Conservation (phyloP, 2,797 vertebrate genomes). For the Diplodus puntazzo region DNA sequence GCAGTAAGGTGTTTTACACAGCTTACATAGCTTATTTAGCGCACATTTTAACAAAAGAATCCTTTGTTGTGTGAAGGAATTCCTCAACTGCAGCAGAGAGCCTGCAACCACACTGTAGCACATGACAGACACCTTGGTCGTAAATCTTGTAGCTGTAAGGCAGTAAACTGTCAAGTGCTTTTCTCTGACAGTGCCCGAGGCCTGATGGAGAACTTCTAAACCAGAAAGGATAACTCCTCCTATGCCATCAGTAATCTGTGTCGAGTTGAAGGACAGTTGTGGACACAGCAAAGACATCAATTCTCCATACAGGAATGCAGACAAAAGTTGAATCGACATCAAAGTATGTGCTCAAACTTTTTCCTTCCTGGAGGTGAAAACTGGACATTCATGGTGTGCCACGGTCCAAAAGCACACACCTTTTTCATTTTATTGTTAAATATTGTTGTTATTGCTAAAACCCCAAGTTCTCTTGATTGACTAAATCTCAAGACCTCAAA, state of each 20-base stretch:
- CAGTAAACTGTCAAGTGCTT: not conserved
- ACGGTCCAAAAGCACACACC: too few relatives aligned
- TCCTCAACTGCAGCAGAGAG: too few relatives aligned
- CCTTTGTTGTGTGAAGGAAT: not conserved
- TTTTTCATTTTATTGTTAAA: too few relatives aligned
- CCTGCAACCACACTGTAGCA: conserved; percentile 15
- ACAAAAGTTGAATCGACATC: not conserved
- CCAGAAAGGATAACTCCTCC: not conserved
- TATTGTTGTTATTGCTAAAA: too few relatives aligned
- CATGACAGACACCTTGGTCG: conserved; percentile 10
- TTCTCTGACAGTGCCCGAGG: not conserved
- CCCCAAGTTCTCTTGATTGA: too few relatives aligned
- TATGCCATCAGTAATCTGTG: not conserved
- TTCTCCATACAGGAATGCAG: too few relatives aligned
- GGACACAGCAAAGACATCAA: not conserved
- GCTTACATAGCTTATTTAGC: conserved; percentile 15
- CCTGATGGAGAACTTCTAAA: not conserved
- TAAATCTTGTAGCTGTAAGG: conserved; percentile 34
- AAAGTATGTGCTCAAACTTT: not conserved
- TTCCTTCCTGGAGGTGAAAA: too few relatives aligned
- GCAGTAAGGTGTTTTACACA: conserved; percentile 2
- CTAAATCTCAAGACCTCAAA: too few relatives aligned
- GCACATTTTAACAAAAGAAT: not conserved
- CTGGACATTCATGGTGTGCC: too few relatives aligned
- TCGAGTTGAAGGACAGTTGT: not conserved